Evolutionary conservation across 30 jellyfish, hydroid and myxozoan genomes (phyloP), one percentile per base, ranked within the genome.

Genomic region (Aurelia coerulea): DNA sequence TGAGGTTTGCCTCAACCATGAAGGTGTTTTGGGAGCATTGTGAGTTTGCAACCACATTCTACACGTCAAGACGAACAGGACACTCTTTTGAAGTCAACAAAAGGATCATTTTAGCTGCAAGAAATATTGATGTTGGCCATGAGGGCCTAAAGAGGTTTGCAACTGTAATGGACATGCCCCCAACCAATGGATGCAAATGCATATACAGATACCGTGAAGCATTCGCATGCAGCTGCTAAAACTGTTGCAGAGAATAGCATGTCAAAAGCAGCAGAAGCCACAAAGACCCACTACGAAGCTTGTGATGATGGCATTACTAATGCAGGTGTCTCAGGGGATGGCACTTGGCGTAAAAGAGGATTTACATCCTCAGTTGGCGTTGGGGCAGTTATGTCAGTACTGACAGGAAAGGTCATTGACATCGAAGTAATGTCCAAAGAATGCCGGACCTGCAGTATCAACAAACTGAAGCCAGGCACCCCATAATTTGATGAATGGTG

Each of bases 271-370:
- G 87, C 73, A 56, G 63, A 6, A 13, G 87, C 56, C 6, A 37
- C 59, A 60, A 54, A 76, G 17, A 29, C 39, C 14, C 33, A 15
- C 32, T 53, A 76, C 23, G 87, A 65, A 31, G 50, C 12, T 8
- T 62, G 69, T 15, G 81, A 63, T 5, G 68, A 63, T 79, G 73
- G 62, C 33, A 31, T 62, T n/a, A 13, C 9, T 41, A 62, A 52
- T 18, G 49, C 18, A 46, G 85, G 59, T 15, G 91, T 81, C 11
- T 66, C 85, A 29, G 60, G 65, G 12, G 91, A 81, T 68, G 91
- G 85, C 7, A 81, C 85, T 49, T 81, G 91, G 91, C 68, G 79
- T 29, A 50, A 74, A 5, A 52, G 91, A 42, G 85, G 91, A 7
- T 81, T 46, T 46, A 32, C 42, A 11, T 81, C 91, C 16, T 65